Conservation (phyloP, 1,140 invertebrate genomes). For the Mercenaria mercenaria region DNA sequence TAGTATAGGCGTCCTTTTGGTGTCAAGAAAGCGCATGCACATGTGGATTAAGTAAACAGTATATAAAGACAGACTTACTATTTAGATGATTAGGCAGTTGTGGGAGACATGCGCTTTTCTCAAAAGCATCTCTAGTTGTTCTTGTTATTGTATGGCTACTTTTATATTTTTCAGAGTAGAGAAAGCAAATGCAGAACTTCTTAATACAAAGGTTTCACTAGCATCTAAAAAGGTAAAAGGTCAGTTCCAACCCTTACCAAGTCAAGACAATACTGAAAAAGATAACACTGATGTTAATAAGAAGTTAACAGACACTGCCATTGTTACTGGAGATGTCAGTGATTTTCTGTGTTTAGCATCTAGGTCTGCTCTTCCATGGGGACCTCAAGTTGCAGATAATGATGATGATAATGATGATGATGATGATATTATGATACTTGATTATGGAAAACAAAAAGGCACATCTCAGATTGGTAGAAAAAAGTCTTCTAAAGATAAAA, state of each 20-base stretch:
- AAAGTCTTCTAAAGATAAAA: neutral
- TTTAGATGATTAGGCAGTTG: too few relatives aligned
- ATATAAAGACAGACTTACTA: too few relatives aligned
- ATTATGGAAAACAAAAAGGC: neutral
- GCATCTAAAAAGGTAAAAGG: neutral
- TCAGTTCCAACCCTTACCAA: neutral
- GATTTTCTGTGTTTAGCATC: slow-evolving; percentile 10
- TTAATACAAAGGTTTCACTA: neutral
- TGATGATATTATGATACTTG: slow-evolving; percentile 4
- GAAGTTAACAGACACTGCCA: neutral
- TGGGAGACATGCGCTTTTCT: too few relatives aligned
- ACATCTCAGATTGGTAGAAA: neutral
- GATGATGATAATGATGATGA: neutral
- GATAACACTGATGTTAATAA: neutral
- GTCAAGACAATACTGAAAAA: neutral
- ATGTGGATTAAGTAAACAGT: too few relatives aligned
- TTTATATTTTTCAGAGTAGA: slow-evolving; percentile 52
- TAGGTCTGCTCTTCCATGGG: neutral
- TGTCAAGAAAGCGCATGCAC: too few relatives aligned
- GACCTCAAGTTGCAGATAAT: neutral
- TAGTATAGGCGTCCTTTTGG: too few relatives aligned
- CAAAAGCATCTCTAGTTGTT: too few relatives aligned
- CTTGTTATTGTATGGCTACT: too few relatives aligned
- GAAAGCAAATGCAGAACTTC: slow-evolving; percentile 40
- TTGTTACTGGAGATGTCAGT: neutral